Percentiles rank a stretch among this genome's conserved stretches.
Conservation (phyloP, 92 coral and sea anemone species). For the Parazoanthus darwini region DNA sequence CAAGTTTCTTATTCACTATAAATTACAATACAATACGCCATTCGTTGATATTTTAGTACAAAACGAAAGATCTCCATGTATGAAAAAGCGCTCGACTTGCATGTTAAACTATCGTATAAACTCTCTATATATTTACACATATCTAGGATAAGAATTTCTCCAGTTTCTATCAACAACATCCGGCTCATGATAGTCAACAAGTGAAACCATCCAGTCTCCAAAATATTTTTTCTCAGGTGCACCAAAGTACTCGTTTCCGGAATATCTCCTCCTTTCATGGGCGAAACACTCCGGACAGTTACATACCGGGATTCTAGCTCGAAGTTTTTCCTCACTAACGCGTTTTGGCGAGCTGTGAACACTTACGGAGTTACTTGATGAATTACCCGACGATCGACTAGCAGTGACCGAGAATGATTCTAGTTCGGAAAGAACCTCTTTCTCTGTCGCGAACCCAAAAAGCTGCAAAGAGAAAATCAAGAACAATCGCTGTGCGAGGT, state of each 20-base stretch:
- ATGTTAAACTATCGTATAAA: not conserved
- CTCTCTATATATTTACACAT: conserved; percentile 31
- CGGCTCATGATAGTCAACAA: not conserved
- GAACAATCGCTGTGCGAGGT: too few relatives aligned
- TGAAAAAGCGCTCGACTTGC: not conserved
- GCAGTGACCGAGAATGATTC: conserved; percentile 60
- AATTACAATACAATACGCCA: too few relatives aligned
- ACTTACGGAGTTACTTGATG: conserved; percentile 29
- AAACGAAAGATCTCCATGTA: conserved; percentile 19
- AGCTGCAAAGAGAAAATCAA: too few relatives aligned
- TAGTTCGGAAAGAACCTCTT: too few relatives aligned
- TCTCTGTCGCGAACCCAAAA: too few relatives aligned
- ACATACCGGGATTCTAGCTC: conserved; percentile 50
- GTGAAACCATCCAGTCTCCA: conserved; percentile 82
- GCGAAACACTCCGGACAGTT: conserved; percentile 75
- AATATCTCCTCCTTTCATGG: conserved; percentile 50
- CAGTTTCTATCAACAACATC: conserved; percentile 2
- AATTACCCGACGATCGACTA: conserved; percentile 63
- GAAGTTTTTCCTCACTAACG: conserved; percentile 45
- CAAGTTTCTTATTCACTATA: not conserved
- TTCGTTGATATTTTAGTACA: not conserved
- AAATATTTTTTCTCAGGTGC: conserved; percentile 83
- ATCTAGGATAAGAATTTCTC: conserved; percentile 40
- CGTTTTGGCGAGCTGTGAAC: conserved; percentile 20
- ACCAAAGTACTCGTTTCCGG: conserved; percentile 63